Percentiles rank a stretch among this genome's conserved stretches.
Conservation (phyloP, 2,888 invertebrate genomes). For the Pardosa pseudoannulata region DNA sequence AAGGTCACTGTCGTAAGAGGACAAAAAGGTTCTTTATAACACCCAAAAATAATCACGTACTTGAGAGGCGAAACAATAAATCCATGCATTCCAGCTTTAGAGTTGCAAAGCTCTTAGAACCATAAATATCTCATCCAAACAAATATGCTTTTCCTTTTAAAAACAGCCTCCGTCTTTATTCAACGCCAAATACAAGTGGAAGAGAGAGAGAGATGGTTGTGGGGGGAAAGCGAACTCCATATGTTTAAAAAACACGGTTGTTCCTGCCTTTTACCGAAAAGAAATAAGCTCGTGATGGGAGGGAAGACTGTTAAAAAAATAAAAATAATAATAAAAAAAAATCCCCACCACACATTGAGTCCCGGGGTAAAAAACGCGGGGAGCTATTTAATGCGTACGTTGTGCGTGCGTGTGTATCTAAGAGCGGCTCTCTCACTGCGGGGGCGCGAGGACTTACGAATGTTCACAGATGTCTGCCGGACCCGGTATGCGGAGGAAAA, state of each 20-base stretch:
- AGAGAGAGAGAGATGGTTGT: too few species aligned
- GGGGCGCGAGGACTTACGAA: neutral
- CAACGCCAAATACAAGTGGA: conserved; percentile 16
- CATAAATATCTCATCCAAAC: conserved; percentile 15
- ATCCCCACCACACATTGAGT: neutral
- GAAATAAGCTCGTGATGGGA: neutral
- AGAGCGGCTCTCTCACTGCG: neutral
- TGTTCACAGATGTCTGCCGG: conserved; percentile 12
- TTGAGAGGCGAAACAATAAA: neutral
- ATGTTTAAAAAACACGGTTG: conserved; percentile 8
- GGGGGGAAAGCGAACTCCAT: neutral
- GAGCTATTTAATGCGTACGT: neutral
- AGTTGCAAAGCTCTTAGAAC: neutral
- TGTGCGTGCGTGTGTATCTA: neutral
- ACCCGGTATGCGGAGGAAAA: neutral
- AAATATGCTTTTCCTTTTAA: conserved; percentile 6
- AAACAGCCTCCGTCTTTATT: conserved; percentile 11
- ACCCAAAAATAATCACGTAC: neutral
- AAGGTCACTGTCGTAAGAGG: too few species aligned
- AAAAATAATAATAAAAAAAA: too few species aligned
- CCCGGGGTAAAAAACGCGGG: neutral
- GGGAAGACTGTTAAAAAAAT: neutral
- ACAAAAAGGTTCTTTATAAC: neutral
- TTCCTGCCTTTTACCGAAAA: neutral
- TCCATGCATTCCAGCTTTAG: neutral